phyloP scores from a whole-genome alignment of 2,888 invertebrate species.

The Thereva unica region DNA sequence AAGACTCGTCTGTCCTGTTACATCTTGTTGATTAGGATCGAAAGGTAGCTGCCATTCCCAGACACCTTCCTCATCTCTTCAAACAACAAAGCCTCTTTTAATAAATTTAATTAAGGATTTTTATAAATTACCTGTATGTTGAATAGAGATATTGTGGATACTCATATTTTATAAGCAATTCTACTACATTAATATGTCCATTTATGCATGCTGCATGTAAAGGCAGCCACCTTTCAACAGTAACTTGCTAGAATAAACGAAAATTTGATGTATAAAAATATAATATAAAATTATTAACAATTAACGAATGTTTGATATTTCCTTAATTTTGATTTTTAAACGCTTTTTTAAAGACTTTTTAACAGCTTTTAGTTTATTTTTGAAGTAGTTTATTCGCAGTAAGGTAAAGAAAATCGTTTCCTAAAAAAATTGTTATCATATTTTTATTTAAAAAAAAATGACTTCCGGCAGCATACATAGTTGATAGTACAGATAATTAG shows the following conservation, averaged over 20 bases:
- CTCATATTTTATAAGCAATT: slow-evolving; percentile 76
- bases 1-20: slow-evolving; percentile 86
- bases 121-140: slow-evolving; percentile 60
- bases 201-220: slow-evolving; percentile 91
- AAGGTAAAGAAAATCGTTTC: too few relatives aligned
- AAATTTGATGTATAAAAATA: too few relatives aligned
- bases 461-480: too few relatives aligned
- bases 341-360: too few relatives aligned
- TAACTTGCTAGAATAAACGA: slow-evolving; percentile 82
- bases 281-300: slow-evolving; percentile 3
- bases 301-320: too few relatives aligned
- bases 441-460: too few relatives aligned
- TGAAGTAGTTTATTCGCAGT: too few relatives aligned
- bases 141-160: slow-evolving; percentile 75
- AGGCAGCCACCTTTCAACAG: slow-evolving; percentile 90
- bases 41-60: slow-evolving; percentile 89
- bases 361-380: too few relatives aligned
- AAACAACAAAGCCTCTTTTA: slow-evolving; percentile 42
- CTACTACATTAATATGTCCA: slow-evolving; percentile 78
- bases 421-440: too few relatives aligned
- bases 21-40: slow-evolving; percentile 89
- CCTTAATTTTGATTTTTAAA: too few relatives aligned
- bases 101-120: slow-evolving; percentile 18
- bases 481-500: too few relatives aligned
- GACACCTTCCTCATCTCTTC: slow-evolving; percentile 72